Evolutionary conservation across 2,888 invertebrate species (phyloP), one percentile per base, ranked within the genome.

Genomic region (Pollenia labialis): DNA sequence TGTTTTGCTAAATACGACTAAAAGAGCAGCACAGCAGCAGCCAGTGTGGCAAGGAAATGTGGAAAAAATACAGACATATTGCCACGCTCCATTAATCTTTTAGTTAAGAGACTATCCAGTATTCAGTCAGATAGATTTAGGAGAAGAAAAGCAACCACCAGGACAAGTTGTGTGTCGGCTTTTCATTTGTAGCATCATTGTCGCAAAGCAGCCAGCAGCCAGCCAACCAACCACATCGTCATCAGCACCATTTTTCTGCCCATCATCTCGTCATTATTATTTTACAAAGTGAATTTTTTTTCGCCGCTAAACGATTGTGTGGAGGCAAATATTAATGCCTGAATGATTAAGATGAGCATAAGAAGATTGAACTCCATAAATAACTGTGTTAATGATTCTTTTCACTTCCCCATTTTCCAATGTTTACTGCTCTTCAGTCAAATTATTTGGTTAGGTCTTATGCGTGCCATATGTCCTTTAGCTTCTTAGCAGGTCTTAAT

Each of bases 11-110:
- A 82, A 79, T 82, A 50, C 64, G 48, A 69, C 18, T 56, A 58
- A 52, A 75, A 69, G 76, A 81, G 66, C 58, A 74, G 9, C 48
- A 11, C 52, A 66, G 4, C 76, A 46, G 16, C 14, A 74, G 58
- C 14, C 16, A 32, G 12, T 54, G 69, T 42, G 42, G 54, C 54
- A 56, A 68, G 58, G 23, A 71, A 77, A 71, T 71, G 46, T 54
- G 16, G 12, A 58, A 44, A 54, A 76, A 40, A 75, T 66, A 71
- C 81, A 81, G 74, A 87, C 81, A 81, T 84, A 84, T 84, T 84
- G 87, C 81, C 87, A 87, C 84, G 87, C 87, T 84, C 81, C 87
- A 87, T 87, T 87, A 84, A 84, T 77, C 77, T 72, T 77, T 74
- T 40, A 68, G 60, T 84, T 74, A 69, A 76, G 68, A 75, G 77